phyloP scores from a whole-genome alignment of 2,113 vertebrate genomes.

The Pteronura brasiliensis region DNA sequence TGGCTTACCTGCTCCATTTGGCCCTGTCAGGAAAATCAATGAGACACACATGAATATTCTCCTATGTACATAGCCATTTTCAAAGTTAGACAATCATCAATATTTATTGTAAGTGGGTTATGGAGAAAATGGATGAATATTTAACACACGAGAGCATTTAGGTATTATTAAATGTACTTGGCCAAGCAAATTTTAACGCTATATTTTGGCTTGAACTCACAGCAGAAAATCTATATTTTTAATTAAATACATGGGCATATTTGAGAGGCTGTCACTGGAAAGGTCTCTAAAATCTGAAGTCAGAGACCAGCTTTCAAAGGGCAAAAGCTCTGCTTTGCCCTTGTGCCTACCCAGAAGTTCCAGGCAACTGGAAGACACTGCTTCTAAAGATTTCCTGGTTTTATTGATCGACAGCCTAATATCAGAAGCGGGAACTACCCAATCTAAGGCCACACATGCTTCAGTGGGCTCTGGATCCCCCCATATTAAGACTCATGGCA shows the following conservation, averaged over 20 bases:
- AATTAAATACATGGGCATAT: conserved; percentile 44
- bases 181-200: conserved; percentile 54
- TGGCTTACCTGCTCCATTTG: conserved; percentile 71
- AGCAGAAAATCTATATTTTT: conserved; percentile 66
- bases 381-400: neutral
- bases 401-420: neutral
- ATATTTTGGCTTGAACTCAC: conserved; percentile 50
- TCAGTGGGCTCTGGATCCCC: neutral
- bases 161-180: conserved; percentile 65
- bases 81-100: conserved; percentile 57
- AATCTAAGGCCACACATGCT: neutral
- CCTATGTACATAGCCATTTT: conserved; percentile 43
- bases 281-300: conserved; percentile 12
- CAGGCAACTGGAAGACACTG: neutral
- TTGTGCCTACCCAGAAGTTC: neutral
- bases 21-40: conserved; percentile 70
- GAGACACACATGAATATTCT: conserved; percentile 67
- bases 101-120: conserved; percentile 66
- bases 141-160: conserved; percentile 60
- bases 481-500: neutral
- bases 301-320: conserved; percentile 4
- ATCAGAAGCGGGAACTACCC: neutral
- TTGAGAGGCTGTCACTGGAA: conserved; percentile 7
- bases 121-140: conserved; percentile 61
- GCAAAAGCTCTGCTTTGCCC: neutral